A percentile compares a stretch with the other conserved stretches of the same genome.
These are phyloP conservation scores for Plusia festucae DNA, from an alignment of 2,888 invertebrate species.

Conservation along the genomic window DNA sequence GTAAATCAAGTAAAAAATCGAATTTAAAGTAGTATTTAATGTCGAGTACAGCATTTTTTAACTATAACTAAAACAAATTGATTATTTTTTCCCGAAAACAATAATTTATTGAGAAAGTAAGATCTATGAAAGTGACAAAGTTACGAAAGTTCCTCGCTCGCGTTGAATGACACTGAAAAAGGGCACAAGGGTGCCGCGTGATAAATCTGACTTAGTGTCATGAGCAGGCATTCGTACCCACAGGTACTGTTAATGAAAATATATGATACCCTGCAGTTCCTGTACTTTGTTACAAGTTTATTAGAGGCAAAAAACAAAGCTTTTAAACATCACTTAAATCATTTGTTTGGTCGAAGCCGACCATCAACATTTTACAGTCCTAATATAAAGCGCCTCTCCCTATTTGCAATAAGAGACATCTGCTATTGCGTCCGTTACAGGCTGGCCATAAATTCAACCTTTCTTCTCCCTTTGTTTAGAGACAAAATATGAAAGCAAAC, in stretches of 20 bases:
- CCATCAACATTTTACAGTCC: constrained; percentile 11
- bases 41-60: constrained; percentile 19
- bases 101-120: constrained; percentile 43
- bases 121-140: constrained; percentile 44
- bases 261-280: constrained; percentile 64
- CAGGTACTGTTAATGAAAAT: constrained; percentile 82
- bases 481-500: constrained; percentile 49
- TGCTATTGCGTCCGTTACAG: constrained; percentile 42
- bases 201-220: constrained; percentile 85
- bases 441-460: constrained; percentile 45
- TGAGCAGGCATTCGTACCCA: constrained; percentile 69
- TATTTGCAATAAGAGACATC: constrained; percentile 49
- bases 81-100: constrained; percentile 31
- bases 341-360: neutral
- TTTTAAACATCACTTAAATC: constrained; percentile 18
- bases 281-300: constrained; percentile 47
- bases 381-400: constrained; percentile 14
- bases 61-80: constrained; percentile 27
- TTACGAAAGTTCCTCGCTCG: constrained; percentile 47
- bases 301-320: constrained; percentile 34
- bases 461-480: constrained; percentile 53
- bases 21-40: constrained; percentile 14
- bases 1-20: constrained; percentile 12
- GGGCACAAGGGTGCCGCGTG: constrained; percentile 67
- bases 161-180: constrained; percentile 73